These are phyloP conservation scores for Mesembrinibis cayennensis DNA, from an alignment of 2,113 vertebrate species.

Conservation along the genomic window DNA sequence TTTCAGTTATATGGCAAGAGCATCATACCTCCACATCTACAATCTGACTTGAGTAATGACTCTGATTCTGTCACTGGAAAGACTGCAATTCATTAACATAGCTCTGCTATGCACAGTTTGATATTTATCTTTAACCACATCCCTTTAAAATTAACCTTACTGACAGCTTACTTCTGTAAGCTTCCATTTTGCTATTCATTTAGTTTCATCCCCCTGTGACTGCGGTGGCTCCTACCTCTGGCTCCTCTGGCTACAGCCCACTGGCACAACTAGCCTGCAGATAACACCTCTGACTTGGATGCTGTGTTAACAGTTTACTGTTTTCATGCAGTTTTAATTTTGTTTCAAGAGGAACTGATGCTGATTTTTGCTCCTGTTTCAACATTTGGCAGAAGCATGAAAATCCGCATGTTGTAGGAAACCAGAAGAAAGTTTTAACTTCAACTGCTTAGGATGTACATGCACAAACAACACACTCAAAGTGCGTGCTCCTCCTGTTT, in stretches of 20 bases:
- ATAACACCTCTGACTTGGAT: background rate
- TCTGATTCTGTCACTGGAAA: background rate
- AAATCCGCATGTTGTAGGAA: background rate
- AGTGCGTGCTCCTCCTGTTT: background rate
- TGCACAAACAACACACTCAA: background rate
- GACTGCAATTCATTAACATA: background rate
- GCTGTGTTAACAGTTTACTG: background rate
- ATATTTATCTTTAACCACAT: constrained; percentile 13
- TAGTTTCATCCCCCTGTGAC: background rate
- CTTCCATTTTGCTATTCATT: background rate
- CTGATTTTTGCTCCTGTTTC: constrained; percentile 18
- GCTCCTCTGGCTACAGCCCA: background rate
- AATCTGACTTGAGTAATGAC: background rate
- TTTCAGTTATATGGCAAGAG: background rate
- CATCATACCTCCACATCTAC: background rate
- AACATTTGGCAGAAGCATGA: background rate
- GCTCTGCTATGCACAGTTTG: background rate
- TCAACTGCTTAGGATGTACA: background rate
- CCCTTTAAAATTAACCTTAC: background rate
- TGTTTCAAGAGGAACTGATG: background rate
- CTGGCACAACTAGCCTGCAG: background rate
- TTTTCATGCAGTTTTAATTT: background rate
- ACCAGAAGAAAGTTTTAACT: constrained; percentile 20
- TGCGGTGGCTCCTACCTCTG: background rate
- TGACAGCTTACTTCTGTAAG: background rate